phyloP scores from a whole-genome alignment of 2,888 invertebrate species.

The Melanotus villosus region DNA sequence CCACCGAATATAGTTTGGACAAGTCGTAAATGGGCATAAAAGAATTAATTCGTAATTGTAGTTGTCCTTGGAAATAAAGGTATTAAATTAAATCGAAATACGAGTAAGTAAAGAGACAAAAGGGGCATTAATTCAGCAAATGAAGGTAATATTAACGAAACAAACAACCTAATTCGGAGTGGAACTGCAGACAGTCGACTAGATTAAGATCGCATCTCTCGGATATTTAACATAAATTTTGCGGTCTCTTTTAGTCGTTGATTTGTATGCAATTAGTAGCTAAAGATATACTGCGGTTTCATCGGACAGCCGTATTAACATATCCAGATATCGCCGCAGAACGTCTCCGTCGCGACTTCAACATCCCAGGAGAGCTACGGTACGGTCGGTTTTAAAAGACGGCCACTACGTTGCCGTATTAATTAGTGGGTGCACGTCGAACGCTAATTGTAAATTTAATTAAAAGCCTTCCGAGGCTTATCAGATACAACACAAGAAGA shows the following conservation, averaged over 20 bases:
- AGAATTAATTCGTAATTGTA: too few relatives aligned
- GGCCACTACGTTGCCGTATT: conserved; percentile 59
- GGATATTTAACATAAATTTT: conserved; percentile 60
- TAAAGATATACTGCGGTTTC: conserved; percentile 60
- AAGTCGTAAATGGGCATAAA: too few relatives aligned
- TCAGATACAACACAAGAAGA: conserved; percentile 62
- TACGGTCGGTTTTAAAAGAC: conserved; percentile 34
- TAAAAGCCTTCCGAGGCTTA: conserved; percentile 64
- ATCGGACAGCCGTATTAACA: conserved; percentile 62
- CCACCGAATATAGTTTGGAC: too few relatives aligned
- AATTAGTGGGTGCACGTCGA: conserved; percentile 67
- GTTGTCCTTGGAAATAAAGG: conserved; percentile 34
- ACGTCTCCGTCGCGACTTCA: conserved; percentile 45
- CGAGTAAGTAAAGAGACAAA: conserved; percentile 46
- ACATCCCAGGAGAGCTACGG: conserved; percentile 39
- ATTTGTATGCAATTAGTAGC: conserved; percentile 62
- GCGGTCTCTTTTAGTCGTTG: conserved; percentile 61
- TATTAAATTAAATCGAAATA: conserved; percentile 47
- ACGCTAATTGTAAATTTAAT: conserved; percentile 68
- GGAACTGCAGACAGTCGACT: conserved; percentile 53
- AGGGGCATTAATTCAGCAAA: conserved; percentile 56
- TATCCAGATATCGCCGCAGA: conserved; percentile 57
- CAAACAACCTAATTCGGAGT: conserved; percentile 60
- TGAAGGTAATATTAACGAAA: conserved; percentile 57
- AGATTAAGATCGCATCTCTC: conserved; percentile 60